Conservation (phyloP, 2,113 vertebrate species). For the Gnathonemus echidnorhynchus region DNA sequence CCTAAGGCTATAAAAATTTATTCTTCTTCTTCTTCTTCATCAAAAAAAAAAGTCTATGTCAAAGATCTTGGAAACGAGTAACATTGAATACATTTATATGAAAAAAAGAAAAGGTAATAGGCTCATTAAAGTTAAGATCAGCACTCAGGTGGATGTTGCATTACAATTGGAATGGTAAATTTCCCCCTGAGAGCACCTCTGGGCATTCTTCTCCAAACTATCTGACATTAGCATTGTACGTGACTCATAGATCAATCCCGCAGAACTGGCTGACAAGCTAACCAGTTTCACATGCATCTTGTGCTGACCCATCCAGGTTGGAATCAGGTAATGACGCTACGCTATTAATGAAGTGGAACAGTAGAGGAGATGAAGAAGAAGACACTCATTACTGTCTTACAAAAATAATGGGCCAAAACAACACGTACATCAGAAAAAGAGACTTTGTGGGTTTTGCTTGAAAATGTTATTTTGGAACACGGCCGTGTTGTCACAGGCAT, state of each 20-base stretch:
- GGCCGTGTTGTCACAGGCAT: background rate
- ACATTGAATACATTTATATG: background rate
- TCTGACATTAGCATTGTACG: conserved; percentile 2
- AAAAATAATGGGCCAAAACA: conserved; percentile 28
- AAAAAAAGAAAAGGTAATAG: background rate
- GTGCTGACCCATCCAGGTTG: background rate
- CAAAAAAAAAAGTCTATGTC: background rate
- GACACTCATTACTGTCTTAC: conserved; percentile 22
- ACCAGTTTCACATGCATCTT: conserved; percentile 5
- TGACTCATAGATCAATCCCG: conserved; percentile 9
- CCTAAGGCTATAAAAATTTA: background rate
- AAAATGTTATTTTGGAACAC: background rate
- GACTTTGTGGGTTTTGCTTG: background rate
- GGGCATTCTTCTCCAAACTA: background rate
- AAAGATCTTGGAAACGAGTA: background rate
- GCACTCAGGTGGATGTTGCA: background rate
- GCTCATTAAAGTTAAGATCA: background rate
- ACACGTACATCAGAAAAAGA: background rate
- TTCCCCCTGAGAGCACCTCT: background rate
- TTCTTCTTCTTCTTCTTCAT: background rate
- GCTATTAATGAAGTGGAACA: conserved; percentile 14
- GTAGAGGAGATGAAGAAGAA: conserved; percentile 25
- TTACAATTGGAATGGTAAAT: background rate
- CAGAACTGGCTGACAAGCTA: conserved; percentile 4
- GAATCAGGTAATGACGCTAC: background rate